Base-by-base conservation (phyloP, 2,888 invertebrate species). In the Lepeophtheirus nordmannii region DNA sequence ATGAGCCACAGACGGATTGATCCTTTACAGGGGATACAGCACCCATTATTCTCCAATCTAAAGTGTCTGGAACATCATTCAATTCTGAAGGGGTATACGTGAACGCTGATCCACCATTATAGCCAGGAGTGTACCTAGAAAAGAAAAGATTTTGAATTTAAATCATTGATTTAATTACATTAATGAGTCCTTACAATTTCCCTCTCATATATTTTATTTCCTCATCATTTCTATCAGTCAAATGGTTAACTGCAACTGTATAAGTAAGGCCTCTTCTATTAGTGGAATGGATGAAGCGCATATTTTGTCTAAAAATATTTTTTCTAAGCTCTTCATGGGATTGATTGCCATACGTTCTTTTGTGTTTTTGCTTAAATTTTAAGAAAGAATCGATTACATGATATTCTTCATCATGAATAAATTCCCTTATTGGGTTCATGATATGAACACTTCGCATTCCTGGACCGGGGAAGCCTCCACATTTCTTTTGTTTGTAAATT, bases 1-100 rank as follows among this genome's bases (percentile, higher is more conserved):
- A 96, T 0, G 92, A 93, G 0, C 96, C 96, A 76, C 96, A 96
- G 11, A 94, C 89, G 0, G 91, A 92, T 78, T 96, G 96, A 80
- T 96, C 94, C 85, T 85, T 90, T 11, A 94, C 93, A 0, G 90
- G 92, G 0, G 90, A 91, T 0, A 94, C 92, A 65, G 93, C 94
- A 12, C 94, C 94, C 71, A 80, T 84, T 1, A 94, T 76, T 71
- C 93, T 84, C 94, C 94, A 96, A 76, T 96, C 93, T 72, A 85
- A 81, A 70, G 82, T 83, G 0, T 83, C 81, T 0, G 94, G 93
- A 53, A 90, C 71, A 65, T 79, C 78, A 1, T 71, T 70, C 0
- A 72, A 57, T 14, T 77, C 73, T 2, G 79, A 75, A 68, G 82
- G 78, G 46, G 69, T 70, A 74, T 87, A 84, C 0, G 88, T 87